Percentiles rank a stretch among this genome's conserved stretches.
phyloP scores from a whole-genome alignment of 2,113 vertebrate genomes.

The Cyprinodon variegatus region DNA sequence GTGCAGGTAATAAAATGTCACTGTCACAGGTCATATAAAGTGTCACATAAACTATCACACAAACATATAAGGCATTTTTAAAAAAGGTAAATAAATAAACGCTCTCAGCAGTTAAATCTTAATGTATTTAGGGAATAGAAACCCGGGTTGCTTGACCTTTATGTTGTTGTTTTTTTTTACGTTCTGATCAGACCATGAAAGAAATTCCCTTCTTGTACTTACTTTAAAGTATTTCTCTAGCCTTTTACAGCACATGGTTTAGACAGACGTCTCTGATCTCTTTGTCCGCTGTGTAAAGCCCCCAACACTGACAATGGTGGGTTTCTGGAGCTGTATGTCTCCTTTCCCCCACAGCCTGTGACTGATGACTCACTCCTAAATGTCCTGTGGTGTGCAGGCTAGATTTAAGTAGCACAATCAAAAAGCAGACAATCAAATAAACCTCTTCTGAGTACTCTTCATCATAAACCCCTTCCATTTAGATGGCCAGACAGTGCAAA shows the following conservation, averaged over 20 bases:
- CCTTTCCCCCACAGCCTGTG: slow-evolving; percentile 6
- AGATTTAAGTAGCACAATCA: slow-evolving; percentile 54
- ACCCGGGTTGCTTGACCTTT: slow-evolving; percentile 1
- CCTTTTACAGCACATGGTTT: slow-evolving; percentile 15
- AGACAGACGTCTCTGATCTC: slow-evolving; percentile 6
- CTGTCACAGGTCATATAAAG: not conserved
- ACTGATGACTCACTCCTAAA: slow-evolving; percentile 42
- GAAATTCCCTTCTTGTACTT: slow-evolving; percentile 20
- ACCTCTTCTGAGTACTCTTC: slow-evolving; percentile 37
- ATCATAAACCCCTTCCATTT: slow-evolving; percentile 15
- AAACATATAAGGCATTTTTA: not conserved
- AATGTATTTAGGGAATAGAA: not conserved
- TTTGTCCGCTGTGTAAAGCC: slow-evolving; percentile 28
- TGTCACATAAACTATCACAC: too few relatives aligned
- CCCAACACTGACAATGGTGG: not conserved
- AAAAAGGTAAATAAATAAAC: too few relatives aligned
- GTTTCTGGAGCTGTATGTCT: slow-evolving; percentile 7
- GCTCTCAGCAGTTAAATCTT: too few relatives aligned
- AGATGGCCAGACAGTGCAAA: slow-evolving; percentile 1
- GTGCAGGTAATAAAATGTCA: slow-evolving; percentile 23
- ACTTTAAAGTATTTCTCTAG: slow-evolving; percentile 25
- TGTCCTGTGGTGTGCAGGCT: slow-evolving; percentile 38
- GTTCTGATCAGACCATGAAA: slow-evolving; percentile 20
- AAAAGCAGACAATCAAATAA: slow-evolving; percentile 56
- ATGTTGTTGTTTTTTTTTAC: slow-evolving; percentile 11